Conservation (phyloP, 2,797 vertebrate species). For the Sebastolobus alascanus region DNA sequence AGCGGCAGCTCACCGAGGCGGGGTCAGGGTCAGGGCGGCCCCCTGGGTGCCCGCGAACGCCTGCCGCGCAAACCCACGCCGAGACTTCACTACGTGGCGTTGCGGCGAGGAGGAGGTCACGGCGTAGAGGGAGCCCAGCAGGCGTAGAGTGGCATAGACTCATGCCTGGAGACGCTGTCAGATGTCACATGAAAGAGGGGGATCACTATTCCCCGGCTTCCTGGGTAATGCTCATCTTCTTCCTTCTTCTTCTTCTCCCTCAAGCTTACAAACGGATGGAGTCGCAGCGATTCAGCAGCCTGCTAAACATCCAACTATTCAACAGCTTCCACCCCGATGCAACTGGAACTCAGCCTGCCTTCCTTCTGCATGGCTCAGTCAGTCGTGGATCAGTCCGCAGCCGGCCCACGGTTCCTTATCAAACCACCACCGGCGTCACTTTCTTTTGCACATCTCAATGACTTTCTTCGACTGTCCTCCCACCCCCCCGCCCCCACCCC, state of each 20-base stretch:
- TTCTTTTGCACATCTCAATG: slow-evolving; percentile 42
- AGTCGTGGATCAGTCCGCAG: slow-evolving; percentile 50
- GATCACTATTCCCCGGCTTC: slow-evolving; percentile 23
- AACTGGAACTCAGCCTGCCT: slow-evolving; percentile 17
- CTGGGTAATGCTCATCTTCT: slow-evolving; percentile 22
- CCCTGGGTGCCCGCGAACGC: slow-evolving; percentile 37
- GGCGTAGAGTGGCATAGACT: slow-evolving; percentile 20
- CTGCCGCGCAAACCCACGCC: background rate
- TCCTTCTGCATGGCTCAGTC: slow-evolving; percentile 27
- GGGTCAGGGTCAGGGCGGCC: slow-evolving; percentile 59
- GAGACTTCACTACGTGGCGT: slow-evolving; percentile 30
- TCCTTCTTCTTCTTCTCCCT: slow-evolving; percentile 1
- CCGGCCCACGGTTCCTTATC: slow-evolving; percentile 37
- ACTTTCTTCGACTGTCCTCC: slow-evolving; percentile 45
- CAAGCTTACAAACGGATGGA: slow-evolving; percentile 9
- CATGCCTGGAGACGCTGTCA: slow-evolving; percentile 60
- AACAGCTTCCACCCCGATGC: slow-evolving; percentile 39
- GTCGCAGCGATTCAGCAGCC: background rate
- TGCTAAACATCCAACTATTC: slow-evolving; percentile 40
- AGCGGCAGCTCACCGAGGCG: slow-evolving; percentile 53
- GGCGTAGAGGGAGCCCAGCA: slow-evolving; percentile 15
- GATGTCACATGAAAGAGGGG: slow-evolving; percentile 38
- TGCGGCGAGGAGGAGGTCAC: slow-evolving; percentile 19
- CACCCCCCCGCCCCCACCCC: slow-evolving; percentile 10
- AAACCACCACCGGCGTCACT: slow-evolving; percentile 32